Percentiles rank a stretch among this genome's conserved stretches.
Conservation (phyloP, 2,888 invertebrate genomes). For the Agrotis exclamationis region DNA sequence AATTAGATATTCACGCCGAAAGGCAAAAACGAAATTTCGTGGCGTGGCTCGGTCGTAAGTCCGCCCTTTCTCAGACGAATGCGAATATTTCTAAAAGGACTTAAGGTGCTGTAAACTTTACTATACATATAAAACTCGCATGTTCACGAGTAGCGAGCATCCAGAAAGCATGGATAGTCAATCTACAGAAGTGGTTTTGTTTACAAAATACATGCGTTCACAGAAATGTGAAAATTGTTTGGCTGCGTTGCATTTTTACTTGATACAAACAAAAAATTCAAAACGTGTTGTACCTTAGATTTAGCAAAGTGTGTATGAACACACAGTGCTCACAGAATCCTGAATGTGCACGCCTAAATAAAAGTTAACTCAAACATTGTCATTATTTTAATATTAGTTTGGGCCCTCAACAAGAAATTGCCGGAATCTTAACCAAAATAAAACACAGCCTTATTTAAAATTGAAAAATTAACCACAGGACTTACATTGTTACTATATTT, state of each 20-base stretch:
- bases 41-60: conserved; percentile 47
- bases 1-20: conserved; percentile 64
- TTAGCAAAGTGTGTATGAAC: conserved; percentile 7
- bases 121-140: conserved; percentile 39
- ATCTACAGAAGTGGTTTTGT: conserved; percentile 41
- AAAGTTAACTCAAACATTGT: conserved; percentile 1
- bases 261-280: not conserved
- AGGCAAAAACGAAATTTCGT: conserved; percentile 59
- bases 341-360: conserved; percentile 1
- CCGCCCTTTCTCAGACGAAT: conserved; percentile 43
- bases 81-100: conserved; percentile 49
- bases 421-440: conserved; percentile 71
- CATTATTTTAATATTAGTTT: conserved; percentile 50
- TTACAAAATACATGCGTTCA: conserved; percentile 20
- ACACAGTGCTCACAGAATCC: not conserved
- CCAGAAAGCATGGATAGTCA: conserved; percentile 26
- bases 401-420: conserved; percentile 61
- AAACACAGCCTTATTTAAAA: conserved; percentile 74
- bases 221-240: conserved; percentile 17
- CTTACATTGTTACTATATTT: conserved; percentile 72
- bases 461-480: conserved; percentile 74
- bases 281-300: not conserved
- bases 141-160: conserved; percentile 18
- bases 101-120: conserved; percentile 43
- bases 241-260: conserved; percentile 10